Evolutionary conservation across 2,797 vertebrate genomes (phyloP).

Genomic region (Catharus ustulatus): DNA sequence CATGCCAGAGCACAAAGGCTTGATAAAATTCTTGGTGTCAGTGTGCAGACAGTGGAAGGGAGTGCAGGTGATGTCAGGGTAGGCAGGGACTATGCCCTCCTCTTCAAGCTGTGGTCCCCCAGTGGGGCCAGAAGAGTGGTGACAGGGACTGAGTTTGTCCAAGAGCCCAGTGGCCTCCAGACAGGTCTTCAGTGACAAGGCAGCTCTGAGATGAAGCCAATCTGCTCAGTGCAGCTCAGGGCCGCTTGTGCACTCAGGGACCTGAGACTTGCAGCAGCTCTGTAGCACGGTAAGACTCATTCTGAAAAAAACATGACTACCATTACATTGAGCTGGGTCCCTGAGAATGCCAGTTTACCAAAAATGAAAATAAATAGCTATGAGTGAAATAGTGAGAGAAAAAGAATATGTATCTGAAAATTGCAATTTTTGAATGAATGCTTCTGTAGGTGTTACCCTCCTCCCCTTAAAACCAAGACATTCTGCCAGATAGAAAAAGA

Average conservation of each 20-base stretch:
- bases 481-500: not conserved
- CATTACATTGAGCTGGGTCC: not conserved
- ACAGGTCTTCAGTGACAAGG: not conserved
- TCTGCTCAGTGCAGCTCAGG: not conserved
- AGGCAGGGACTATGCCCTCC: not conserved
- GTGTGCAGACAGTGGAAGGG: not conserved
- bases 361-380: not conserved
- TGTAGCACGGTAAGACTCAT: not conserved
- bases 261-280: not conserved
- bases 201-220: not conserved
- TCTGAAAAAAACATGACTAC: not conserved
- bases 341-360: not conserved
- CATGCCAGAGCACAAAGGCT: not conserved
- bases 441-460: not conserved
- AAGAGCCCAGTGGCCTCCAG: not conserved
- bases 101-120: not conserved
- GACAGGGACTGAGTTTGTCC: not conserved
- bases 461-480: not conserved
- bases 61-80: fast-evolving
- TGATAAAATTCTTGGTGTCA: not conserved
- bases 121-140: not conserved
- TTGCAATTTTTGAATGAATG: not conserved
- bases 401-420: not conserved
- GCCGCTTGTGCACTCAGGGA: not conserved
- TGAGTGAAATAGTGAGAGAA: not conserved